These are phyloP conservation scores for Albula glossodonta DNA, from an alignment of 2,113 vertebrate genomes.

Conservation along the genomic window DNA sequence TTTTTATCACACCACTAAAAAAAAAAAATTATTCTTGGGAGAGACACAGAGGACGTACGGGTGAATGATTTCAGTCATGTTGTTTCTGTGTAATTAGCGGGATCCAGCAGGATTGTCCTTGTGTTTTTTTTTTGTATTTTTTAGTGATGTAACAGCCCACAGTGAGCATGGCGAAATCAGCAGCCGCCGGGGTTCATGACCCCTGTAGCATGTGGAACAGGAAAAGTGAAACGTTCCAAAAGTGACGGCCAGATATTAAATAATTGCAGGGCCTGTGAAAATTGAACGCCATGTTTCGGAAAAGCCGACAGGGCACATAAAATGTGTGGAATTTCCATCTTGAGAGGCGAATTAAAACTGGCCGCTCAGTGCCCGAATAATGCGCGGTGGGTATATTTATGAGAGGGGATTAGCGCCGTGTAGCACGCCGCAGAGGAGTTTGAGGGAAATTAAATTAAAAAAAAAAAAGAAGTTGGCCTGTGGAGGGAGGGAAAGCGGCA, in stretches of 20 bases:
- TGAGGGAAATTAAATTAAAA: not conserved
- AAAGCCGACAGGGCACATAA: not conserved
- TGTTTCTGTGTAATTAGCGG: not conserved
- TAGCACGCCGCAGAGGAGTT: not conserved
- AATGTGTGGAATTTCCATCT: not conserved
- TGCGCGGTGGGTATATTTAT: not conserved
- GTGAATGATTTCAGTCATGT: not conserved
- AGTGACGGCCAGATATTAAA: not conserved
- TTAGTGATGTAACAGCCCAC: not conserved
- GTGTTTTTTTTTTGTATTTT: not conserved
- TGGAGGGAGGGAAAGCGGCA: not conserved
- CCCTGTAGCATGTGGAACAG: no score
- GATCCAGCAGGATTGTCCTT: not conserved
- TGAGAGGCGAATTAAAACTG: not conserved
- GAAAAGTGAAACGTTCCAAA: not conserved
- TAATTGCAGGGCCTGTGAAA: not conserved
- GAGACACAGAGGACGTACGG: not conserved
- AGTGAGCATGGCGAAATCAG: not conserved
- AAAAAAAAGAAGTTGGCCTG: not conserved
- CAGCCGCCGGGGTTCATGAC: no score
- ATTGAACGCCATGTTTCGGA: not conserved
- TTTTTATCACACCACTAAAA: not conserved
- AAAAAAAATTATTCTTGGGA: not conserved
- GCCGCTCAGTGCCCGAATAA: not conserved
- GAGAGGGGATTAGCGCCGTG: not conserved